Evolutionary conservation across 2,797 vertebrate species (phyloP), one percentile per base, ranked within the genome.

Genomic region (Platalea minor): DNA sequence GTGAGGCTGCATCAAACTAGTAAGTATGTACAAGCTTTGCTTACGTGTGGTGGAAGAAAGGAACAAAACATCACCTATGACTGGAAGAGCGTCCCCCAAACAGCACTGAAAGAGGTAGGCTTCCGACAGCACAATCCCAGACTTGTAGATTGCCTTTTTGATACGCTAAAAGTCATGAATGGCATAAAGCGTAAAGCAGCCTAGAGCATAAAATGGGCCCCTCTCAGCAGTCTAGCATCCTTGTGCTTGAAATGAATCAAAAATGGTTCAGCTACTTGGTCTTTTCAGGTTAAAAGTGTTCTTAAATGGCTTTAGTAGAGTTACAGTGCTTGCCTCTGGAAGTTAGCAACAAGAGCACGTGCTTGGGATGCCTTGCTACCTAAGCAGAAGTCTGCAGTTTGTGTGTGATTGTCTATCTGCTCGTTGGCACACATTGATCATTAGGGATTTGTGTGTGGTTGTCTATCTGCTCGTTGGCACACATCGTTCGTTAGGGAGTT

Each of bases 391-490:
- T 59, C 73, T 78, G 45, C 53, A 51, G 64, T 68, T 48, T 25
- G 21, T n/a, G 39, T 51, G 26, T 59, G 46, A 39, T 46, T 70
- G n/a, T 57, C n/a, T 78, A 3, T 54, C 28, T 2, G 2, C 8
- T 35, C 6, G 0, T 3, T 37, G 82, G 21, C 54, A 31, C 59
- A 13, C 21, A 2, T 10, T 2, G 1, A 18, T 87, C 6, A 0
- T 59, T 28, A 18, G 46, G 43, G 43, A 73, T 35, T 48, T 25
- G 21, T n/a, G 39, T 51, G 26, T 59, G 46, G 35, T 46, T 70
- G n/a, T 57, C n/a, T 78, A 3, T 54, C 28, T 2, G 2, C 8
- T 35, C 6, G 0, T 3, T 37, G 82, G 21, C 54, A 31, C 59
- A 13, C 21, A 2, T 10, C 2, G 1, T 20, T 87, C 6, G 0